These are phyloP conservation scores for Gryllus bimaculatus DNA, from an alignment of 1,140 invertebrate species.

Conservation along the genomic window DNA sequence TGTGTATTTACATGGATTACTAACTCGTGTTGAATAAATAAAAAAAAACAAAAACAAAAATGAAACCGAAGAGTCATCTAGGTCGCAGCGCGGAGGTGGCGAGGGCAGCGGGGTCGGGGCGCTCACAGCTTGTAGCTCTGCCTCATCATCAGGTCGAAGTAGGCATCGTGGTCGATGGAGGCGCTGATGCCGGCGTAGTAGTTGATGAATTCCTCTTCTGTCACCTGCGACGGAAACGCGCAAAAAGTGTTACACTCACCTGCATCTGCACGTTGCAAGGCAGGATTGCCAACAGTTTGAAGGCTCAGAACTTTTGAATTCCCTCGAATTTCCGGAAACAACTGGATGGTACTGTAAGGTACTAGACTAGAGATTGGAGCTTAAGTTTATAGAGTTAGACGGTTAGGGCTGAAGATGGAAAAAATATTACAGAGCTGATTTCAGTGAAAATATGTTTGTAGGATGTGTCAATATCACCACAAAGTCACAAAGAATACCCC, in stretches of 20 bases:
- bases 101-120: background rate
- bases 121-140: slow-evolving; percentile 76
- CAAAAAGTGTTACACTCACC: background rate
- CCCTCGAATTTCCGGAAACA: no score
- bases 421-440: background rate
- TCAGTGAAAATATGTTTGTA: background rate
- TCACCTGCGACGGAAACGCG: slow-evolving; percentile 55
- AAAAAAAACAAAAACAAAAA: no score
- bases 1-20: no score
- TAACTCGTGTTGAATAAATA: no score
- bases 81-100: background rate
- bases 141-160: slow-evolving; percentile 93
- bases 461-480: no score
- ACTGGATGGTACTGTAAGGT: no score
- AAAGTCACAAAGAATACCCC: no score
- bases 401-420: background rate
- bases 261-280: background rate
- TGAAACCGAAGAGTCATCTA: background rate
- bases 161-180: slow-evolving; percentile 86
- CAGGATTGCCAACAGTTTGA: background rate
- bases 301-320: no score
- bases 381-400: background rate
- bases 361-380: background rate
- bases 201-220: slow-evolving; percentile 86
- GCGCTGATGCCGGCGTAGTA: slow-evolving; percentile 90